Conservation (phyloP, 2,797 vertebrate species). For the Notoglanidium macrostoma region DNA sequence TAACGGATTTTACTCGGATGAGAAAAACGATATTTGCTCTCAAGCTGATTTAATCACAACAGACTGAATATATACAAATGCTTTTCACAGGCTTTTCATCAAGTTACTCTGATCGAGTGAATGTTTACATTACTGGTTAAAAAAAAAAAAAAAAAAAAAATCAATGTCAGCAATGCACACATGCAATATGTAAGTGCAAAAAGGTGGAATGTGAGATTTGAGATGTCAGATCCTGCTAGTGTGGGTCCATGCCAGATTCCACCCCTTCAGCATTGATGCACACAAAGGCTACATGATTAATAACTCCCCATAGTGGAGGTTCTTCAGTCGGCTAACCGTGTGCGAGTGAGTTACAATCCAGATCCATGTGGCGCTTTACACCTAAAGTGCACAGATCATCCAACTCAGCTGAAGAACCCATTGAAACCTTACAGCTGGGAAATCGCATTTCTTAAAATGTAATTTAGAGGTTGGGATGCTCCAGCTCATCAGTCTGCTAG, state of each 20-base stretch:
- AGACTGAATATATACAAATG: background rate
- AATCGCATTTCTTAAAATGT: background rate
- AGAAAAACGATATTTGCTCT: background rate
- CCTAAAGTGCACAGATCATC: background rate
- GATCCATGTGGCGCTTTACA: background rate
- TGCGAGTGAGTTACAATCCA: background rate
- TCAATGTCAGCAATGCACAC: background rate
- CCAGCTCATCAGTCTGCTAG: background rate
- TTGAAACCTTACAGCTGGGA: background rate
- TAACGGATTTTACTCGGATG: background rate
- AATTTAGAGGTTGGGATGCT: background rate
- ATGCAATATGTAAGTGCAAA: background rate
- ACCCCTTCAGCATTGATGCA: background rate
- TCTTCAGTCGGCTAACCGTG: background rate
- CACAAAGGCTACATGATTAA: constrained; percentile 15
- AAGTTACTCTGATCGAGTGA: background rate
- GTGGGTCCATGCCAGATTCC: background rate
- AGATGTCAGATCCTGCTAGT: background rate
- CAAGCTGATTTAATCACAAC: background rate
- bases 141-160: background rate
- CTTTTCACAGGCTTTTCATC: background rate
- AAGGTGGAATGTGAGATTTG: background rate
- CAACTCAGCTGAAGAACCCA: background rate
- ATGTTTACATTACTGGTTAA: background rate
- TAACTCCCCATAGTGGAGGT: constrained; percentile 4